Percentiles rank a stretch among this genome's conserved stretches.
phyloP scores from a whole-genome alignment of 2,797 vertebrate genomes.

The Scleropages formosus region DNA sequence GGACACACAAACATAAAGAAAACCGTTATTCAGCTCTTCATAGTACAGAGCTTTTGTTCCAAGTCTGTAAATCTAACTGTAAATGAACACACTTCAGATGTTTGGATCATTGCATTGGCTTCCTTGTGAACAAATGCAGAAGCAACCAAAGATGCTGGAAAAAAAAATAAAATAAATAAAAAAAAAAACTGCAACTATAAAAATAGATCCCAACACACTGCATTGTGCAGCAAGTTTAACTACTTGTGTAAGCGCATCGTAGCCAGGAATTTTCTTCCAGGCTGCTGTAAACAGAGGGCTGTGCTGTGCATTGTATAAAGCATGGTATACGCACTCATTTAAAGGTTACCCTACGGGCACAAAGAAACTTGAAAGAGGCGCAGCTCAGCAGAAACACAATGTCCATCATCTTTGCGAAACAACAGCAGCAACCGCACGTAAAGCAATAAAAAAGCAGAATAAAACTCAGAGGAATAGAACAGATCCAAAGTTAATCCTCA shows the following conservation, averaged over 20 bases:
- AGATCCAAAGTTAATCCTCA: neutral
- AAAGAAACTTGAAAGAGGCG: slow-evolving; percentile 1
- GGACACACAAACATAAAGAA: neutral
- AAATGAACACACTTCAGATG: neutral
- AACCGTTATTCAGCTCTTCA: neutral
- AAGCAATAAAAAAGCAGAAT: neutral
- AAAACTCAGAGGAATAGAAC: neutral
- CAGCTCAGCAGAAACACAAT: neutral
- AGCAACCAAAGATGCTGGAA: too few relatives aligned
- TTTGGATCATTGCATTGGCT: too few relatives aligned
- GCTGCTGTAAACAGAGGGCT: neutral
- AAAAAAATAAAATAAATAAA: too few relatives aligned
- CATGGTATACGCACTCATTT: neutral
- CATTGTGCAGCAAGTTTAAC: neutral
- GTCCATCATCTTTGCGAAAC: neutral
- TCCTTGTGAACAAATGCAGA: neutral
- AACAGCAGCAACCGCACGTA: neutral
- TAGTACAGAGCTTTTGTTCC: too few relatives aligned
- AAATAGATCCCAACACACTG: neutral
- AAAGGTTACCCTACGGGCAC: neutral
- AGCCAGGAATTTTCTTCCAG: neutral
- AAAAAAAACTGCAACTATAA: too few relatives aligned
- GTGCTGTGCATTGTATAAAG: neutral
- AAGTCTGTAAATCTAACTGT: neutral
- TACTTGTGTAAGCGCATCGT: neutral